Base-by-base conservation (phyloP, 30 jellyfish, hydroid and myxozoan species). In the Turritopsis dohrnii region DNA sequence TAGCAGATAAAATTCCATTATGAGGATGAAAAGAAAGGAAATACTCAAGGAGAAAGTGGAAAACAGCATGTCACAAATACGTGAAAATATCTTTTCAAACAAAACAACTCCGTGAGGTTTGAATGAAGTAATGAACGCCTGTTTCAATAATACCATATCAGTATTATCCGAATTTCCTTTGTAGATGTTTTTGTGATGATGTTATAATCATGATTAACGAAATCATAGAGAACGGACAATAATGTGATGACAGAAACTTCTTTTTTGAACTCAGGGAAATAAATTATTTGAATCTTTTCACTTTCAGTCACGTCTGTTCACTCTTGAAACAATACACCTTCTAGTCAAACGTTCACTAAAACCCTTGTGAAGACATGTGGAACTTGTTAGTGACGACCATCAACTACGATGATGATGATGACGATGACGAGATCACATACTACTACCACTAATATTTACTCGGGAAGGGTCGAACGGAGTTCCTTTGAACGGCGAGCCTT, bases 401-500 rank as follows among this genome's bases (percentile, higher is more conserved):
- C 60, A 5, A 41, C n/a, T n/a, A n/a, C n/a, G n/a, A n/a, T n/a
- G n/a, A n/a, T n/a, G n/a, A n/a, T n/a, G n/a, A n/a, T n/a, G n/a
- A 41, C 60, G 5, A 3, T 13, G 1, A n/a, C 77, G 77, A n/a
- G 28, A 19, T 9, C 9, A 69, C 77, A 27, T 69, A 72, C 41
- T 72, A 19, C 84, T 76, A 66, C 96, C 85, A 41, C 86, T 17
- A 60, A 91, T 87, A 83, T 91, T 91, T 0, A 91, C 96, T 41
- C 83, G 65, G 18, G 97, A 83, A 52, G 97, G 97, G 75, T 91
- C 97, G 76, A 82, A 91, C 23, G 97, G 97, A 29, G 97, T 91
- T 66, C 97, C 97, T 91, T 91, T 91, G 84, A 91, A 91, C 0
- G 97, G 97, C 1, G 97, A 91, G 19, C 97, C 97, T 84, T 91